Base-by-base conservation (phyloP, 2,888 invertebrate genomes). In the Macrosoma leucophasiata region DNA sequence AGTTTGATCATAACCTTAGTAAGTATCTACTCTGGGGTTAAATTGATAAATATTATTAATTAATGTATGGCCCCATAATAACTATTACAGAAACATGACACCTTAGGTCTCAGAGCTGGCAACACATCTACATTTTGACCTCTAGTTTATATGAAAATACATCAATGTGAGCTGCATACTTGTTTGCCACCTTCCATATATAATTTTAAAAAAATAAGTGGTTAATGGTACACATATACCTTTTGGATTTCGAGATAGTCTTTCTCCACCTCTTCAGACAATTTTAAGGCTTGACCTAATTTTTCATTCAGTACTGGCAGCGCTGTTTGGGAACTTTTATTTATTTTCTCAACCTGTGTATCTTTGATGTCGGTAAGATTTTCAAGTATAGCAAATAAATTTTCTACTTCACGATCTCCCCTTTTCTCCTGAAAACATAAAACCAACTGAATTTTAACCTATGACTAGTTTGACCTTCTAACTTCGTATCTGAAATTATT, bases 401-500 rank as follows among this genome's bases (percentile, higher is more conserved):
- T 87, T 58, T 92, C 92, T 2, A 94, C 90, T 77, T 96, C 95
- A 48, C 89, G 82, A 51, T 95, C 94, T 29, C 88, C 88, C 39
- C 95, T 85, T 60, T 89, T 91, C 57, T 91, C 90, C 94, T 94
- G 48, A 64, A 36, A 51, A 27, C 25, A 19, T 31, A 28, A 29
- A 34, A n/a, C n/a, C n/a, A n/a, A n/a, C n/a, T n/a, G n/a, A n/a
- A n/a, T n/a, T n/a, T n/a, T n/a, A n/a, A n/a, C n/a, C n/a, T n/a
- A n/a, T n/a, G n/a, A n/a, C n/a, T n/a, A n/a, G n/a, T n/a, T n/a
- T n/a, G n/a, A n/a, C n/a, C n/a, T n/a, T n/a, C n/a, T n/a, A n/a
- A n/a, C n/a, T n/a, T n/a, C n/a, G n/a, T n/a, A n/a, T n/a, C n/a
- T n/a, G n/a, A n/a, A n/a, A n/a, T n/a, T n/a, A n/a, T n/a, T n/a